Conservation (phyloP, 2,888 invertebrate genomes). For the Dione vanillae region DNA sequence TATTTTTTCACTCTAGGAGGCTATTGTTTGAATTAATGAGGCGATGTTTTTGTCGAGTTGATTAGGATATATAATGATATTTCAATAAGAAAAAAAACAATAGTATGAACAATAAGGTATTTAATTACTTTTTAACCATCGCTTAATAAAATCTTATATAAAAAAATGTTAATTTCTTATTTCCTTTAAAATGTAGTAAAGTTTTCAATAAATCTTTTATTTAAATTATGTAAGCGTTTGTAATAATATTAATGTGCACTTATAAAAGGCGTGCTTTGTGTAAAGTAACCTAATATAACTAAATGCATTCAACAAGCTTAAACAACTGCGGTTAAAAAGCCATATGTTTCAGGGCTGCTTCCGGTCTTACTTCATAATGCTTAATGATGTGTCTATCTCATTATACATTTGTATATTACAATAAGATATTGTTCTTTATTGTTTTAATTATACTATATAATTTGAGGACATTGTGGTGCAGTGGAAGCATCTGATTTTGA, state of each 20-base stretch:
- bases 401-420: not conserved
- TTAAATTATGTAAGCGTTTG: slow-evolving; percentile 8
- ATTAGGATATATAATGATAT: slow-evolving; percentile 37
- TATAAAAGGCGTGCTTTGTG: slow-evolving; percentile 47
- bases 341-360: slow-evolving; percentile 63
- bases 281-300: slow-evolving; percentile 68
- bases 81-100: not conserved
- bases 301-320: slow-evolving; percentile 53
- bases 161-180: not conserved
- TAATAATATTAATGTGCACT: slow-evolving; percentile 15
- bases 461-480: not conserved
- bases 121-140: slow-evolving; percentile 24
- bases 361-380: slow-evolving; percentile 22
- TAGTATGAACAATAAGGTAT: not conserved
- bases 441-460: not conserved
- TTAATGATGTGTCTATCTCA: slow-evolving; percentile 14
- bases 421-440: not conserved
- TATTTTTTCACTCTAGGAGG: slow-evolving; percentile 28
- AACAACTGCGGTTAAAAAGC: slow-evolving; percentile 67
- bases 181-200: not conserved
- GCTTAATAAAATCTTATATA: not conserved
- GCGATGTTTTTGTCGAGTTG: slow-evolving; percentile 36
- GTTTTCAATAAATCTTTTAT: slow-evolving; percentile 1
- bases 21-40: slow-evolving; percentile 40
- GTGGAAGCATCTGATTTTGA: no score